Conservation (phyloP, 2,113 vertebrate species). For the Lampris incognitus region DNA sequence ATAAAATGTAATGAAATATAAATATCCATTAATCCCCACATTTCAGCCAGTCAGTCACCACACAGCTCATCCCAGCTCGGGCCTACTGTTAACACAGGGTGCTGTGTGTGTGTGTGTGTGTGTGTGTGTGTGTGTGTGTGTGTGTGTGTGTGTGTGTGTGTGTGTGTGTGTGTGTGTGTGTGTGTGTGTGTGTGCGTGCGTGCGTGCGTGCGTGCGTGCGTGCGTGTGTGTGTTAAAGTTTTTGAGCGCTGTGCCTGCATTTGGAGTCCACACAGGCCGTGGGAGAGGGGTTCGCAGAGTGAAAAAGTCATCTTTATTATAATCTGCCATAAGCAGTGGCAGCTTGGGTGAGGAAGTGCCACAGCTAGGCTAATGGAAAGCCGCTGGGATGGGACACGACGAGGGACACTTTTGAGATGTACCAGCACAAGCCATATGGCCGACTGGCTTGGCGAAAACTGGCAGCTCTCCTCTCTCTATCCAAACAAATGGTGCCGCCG, state of each 20-base stretch:
- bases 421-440: slow-evolving; percentile 78
- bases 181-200: not conserved
- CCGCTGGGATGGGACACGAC: slow-evolving; percentile 66
- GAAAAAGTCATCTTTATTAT: slow-evolving; percentile 93
- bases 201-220: slow-evolving; percentile 50
- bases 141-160: slow-evolving; percentile 15
- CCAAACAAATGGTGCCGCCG: slow-evolving; percentile 49
- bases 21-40: slow-evolving; percentile 98
- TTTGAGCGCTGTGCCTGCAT: slow-evolving; percentile 52
- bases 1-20: slow-evolving; percentile 99
- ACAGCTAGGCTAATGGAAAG: slow-evolving; percentile 82
- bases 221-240: slow-evolving; percentile 59
- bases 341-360: slow-evolving; percentile 86
- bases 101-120: slow-evolving; percentile 60
- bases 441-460: slow-evolving; percentile 62
- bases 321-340: slow-evolving; percentile 82
- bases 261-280: slow-evolving; percentile 49
- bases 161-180: not conserved
- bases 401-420: slow-evolving; percentile 74
- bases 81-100: slow-evolving; percentile 84
- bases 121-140: slow-evolving; percentile 38
- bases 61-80: slow-evolving; percentile 71
- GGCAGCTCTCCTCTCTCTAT: slow-evolving; percentile 54
- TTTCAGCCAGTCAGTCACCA: slow-evolving; percentile 92
- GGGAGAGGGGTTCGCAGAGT: slow-evolving; percentile 79